phyloP scores from a whole-genome alignment of 2,888 invertebrate species.

The Idaea dimidiata region DNA sequence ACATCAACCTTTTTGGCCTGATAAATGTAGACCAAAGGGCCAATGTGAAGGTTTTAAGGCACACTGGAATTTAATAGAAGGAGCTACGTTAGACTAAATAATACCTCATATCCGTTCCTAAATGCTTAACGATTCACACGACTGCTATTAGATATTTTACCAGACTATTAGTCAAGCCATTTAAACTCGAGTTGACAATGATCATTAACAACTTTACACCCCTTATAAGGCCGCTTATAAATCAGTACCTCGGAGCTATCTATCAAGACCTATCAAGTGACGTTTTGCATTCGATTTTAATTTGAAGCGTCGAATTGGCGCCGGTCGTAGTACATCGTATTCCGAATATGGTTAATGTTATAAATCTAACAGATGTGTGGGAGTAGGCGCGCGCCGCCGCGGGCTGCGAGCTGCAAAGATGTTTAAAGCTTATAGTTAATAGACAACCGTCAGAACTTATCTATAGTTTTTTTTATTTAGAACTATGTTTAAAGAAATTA shows the following conservation, averaged over 20 bases:
- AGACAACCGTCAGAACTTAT: slow-evolving; percentile 12
- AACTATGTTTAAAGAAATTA: no score
- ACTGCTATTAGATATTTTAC: not conserved
- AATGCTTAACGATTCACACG: not conserved
- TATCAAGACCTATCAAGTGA: slow-evolving; percentile 74
- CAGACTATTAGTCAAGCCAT: not conserved
- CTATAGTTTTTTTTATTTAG: no score
- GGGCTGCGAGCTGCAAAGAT: slow-evolving; percentile 24
- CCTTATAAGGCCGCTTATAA: slow-evolving; percentile 58
- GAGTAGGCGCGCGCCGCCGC: slow-evolving; percentile 49
- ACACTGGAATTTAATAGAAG: no score
- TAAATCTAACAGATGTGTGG: slow-evolving; percentile 69
- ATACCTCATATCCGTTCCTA: not conserved
- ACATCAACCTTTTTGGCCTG: no score
- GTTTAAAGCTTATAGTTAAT: slow-evolving; percentile 8
- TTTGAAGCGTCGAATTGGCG: slow-evolving; percentile 78
- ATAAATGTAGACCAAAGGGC: no score
- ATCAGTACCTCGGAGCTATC: slow-evolving; percentile 67
- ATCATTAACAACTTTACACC: slow-evolving; percentile 46
- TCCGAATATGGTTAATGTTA: slow-evolving; percentile 78
- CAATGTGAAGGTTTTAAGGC: no score
- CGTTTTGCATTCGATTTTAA: slow-evolving; percentile 73
- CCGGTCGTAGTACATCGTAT: slow-evolving; percentile 54
- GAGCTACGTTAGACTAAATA: no score
- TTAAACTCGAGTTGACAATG: slow-evolving; percentile 7